Evolutionary conservation across 2,113 vertebrate species (phyloP).

Genomic region (Poeciliopsis prolifica): DNA sequence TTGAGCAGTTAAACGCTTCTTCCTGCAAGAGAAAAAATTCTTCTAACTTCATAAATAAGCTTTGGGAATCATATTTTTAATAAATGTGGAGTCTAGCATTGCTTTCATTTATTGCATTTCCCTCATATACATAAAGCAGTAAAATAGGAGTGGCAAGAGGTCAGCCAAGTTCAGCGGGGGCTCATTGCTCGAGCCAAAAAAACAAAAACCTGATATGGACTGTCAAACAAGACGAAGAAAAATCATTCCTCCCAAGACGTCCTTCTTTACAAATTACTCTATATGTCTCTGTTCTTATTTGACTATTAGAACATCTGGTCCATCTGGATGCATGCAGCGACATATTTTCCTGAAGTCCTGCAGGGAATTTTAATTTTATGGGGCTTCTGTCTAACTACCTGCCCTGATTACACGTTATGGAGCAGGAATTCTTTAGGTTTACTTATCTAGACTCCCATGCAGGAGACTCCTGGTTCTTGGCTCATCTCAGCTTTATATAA

Average conservation of each 20-base stretch:
- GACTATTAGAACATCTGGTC: slow-evolving; percentile 48
- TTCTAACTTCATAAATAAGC: not conserved
- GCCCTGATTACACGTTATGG: slow-evolving; percentile 58
- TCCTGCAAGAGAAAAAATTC: not conserved
- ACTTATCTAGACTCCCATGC: slow-evolving; percentile 44
- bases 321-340: slow-evolving; percentile 41
- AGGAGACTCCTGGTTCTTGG: slow-evolving; percentile 53
- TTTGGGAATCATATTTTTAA: not conserved
- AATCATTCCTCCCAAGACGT: slow-evolving; percentile 29
- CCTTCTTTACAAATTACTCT: slow-evolving; percentile 49
- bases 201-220: slow-evolving; percentile 19
- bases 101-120: slow-evolving; percentile 35
- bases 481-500: slow-evolving; percentile 63
- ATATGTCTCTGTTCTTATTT: slow-evolving; percentile 42
- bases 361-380: slow-evolving; percentile 75
- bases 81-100: slow-evolving; percentile 36
- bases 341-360: slow-evolving; percentile 59
- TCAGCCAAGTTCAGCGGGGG: slow-evolving; percentile 61
- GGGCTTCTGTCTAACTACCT: slow-evolving; percentile 57
- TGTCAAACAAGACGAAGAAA: slow-evolving; percentile 35
- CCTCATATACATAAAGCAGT: slow-evolving; percentile 33
- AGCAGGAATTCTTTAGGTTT: slow-evolving; percentile 56
- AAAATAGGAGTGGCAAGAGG: slow-evolving; percentile 61
- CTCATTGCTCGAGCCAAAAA: slow-evolving; percentile 36
- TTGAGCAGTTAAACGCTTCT: not conserved